These are phyloP conservation scores for Neria commutata DNA, from an alignment of 2,888 invertebrate species.

Conservation along the genomic window DNA sequence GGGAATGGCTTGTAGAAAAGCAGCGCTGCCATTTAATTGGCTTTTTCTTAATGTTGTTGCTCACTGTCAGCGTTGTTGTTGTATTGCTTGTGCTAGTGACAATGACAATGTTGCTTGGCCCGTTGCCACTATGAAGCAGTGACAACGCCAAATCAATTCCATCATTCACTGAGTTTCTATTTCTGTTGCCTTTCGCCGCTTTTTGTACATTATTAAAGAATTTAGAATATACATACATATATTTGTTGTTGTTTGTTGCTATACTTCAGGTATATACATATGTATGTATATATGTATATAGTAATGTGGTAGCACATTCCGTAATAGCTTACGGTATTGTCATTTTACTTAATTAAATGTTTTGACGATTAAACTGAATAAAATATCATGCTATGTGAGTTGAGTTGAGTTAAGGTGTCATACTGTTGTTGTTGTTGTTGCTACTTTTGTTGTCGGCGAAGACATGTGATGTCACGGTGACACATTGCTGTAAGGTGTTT, in stretches of 20 bases:
- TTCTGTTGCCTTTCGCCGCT: too few species aligned
- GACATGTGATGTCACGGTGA: conserved; percentile 12
- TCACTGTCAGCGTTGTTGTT: neutral
- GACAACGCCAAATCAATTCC: neutral
- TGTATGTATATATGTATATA: neutral
- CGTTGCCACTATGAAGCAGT: conserved; percentile 1
- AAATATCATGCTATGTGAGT: conserved; percentile 6
- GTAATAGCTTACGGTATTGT: conserved; percentile 8
- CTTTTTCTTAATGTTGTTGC: conserved; percentile 5
- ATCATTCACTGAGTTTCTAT: too few species aligned
- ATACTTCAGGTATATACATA: too few species aligned
- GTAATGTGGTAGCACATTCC: neutral
- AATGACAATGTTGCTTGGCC: neutral
- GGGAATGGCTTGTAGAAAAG: neutral
- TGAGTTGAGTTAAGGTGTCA: neutral
- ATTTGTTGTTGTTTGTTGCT: too few species aligned
- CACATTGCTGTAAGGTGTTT: neutral
- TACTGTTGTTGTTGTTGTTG: neutral
- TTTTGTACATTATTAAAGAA: too few species aligned
- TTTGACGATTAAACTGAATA: neutral
- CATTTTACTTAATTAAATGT: conserved; percentile 11
- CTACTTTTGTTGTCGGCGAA: neutral
- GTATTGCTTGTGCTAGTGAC: neutral
- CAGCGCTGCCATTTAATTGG: conserved; percentile 5
- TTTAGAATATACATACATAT: too few species aligned